Percentiles rank a stretch among this genome's conserved stretches.
Conservation (phyloP, 2,888 invertebrate genomes). For the Agrochola lota region DNA sequence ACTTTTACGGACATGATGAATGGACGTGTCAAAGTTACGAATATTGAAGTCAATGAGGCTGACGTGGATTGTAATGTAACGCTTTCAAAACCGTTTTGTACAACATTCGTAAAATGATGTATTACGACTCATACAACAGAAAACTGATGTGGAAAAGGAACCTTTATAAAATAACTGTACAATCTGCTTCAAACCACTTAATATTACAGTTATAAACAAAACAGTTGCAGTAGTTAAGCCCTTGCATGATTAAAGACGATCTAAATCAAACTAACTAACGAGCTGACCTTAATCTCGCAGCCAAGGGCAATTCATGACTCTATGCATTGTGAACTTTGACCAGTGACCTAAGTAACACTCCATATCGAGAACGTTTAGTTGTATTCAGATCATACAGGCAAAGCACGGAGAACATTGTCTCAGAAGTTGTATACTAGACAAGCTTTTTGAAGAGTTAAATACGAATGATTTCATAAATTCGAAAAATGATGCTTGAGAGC, state of each 20-base stretch:
- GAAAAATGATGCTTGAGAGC: background rate
- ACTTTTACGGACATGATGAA: conserved; percentile 72
- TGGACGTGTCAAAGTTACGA: conserved; percentile 64
- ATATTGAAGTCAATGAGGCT: conserved; percentile 55
- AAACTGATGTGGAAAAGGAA: conserved; percentile 11
- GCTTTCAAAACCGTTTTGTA: conserved; percentile 61
- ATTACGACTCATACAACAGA: conserved; percentile 36
- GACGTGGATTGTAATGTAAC: conserved; percentile 53
- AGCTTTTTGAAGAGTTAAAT: background rate
- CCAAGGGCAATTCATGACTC: conserved; percentile 52
- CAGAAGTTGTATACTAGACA: conserved; percentile 12
- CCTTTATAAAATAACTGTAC: conserved; percentile 4
- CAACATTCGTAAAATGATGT: conserved; percentile 53
- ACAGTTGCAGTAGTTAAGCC: conserved; percentile 18
- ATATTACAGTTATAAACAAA: background rate
- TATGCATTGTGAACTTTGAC: conserved; percentile 51
- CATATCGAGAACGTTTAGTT: conserved; percentile 44
- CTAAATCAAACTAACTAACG: conserved; percentile 42
- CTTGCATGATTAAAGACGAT: conserved; percentile 37
- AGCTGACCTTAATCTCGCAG: conserved; percentile 49
- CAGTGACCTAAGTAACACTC: conserved; percentile 47
- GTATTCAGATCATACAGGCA: conserved; percentile 34
- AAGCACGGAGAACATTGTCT: conserved; percentile 20
- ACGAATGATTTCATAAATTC: background rate
- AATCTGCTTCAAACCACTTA: background rate